phyloP scores from a whole-genome alignment of 1,140 invertebrate genomes.

The Drosophila prosaltans region DNA sequence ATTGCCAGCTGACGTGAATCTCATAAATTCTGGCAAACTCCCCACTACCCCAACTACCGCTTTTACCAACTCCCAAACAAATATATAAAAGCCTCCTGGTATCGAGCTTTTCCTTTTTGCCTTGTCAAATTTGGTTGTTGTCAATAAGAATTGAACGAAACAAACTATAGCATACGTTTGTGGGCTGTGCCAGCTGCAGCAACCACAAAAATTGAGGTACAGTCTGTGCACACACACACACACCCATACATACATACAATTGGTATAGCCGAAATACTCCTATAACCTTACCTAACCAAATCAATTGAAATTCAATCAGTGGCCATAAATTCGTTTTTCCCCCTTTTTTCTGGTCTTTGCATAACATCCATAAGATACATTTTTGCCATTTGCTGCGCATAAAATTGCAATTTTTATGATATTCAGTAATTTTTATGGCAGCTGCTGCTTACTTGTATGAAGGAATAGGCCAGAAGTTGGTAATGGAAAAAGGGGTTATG shows the following conservation, averaged over 20 bases:
- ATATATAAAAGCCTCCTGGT: no score
- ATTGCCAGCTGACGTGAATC: conserved; percentile 61
- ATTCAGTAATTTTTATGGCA: conserved; percentile 69
- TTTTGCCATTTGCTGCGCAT: conserved; percentile 51
- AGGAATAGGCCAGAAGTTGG: background rate
- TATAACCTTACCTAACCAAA: conserved; percentile 11
- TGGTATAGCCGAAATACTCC: background rate
- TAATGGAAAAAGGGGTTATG: background rate
- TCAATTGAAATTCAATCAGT: conserved; percentile 67
- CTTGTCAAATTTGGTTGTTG: conserved; percentile 15
- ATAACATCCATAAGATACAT: conserved; percentile 60
- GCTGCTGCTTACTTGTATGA: conserved; percentile 35
- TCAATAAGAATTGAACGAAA: conserved; percentile 10
- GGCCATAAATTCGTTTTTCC: conserved; percentile 57
- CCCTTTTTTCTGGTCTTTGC: conserved; percentile 39
- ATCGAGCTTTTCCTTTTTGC: conserved; percentile 17
- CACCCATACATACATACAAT: background rate
- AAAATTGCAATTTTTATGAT: conserved; percentile 75
- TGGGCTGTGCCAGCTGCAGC: conserved; percentile 12
- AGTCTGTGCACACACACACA: background rate
- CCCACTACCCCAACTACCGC: background rate
- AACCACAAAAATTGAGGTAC: conserved; percentile 21
- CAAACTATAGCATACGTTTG: conserved; percentile 32
- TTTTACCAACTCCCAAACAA: no score
- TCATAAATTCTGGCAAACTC: conserved; percentile 49